Evolutionary conservation across 2,888 invertebrate genomes (phyloP), one percentile per base, ranked within the genome.

Genomic region (Drosophila siamana): DNA sequence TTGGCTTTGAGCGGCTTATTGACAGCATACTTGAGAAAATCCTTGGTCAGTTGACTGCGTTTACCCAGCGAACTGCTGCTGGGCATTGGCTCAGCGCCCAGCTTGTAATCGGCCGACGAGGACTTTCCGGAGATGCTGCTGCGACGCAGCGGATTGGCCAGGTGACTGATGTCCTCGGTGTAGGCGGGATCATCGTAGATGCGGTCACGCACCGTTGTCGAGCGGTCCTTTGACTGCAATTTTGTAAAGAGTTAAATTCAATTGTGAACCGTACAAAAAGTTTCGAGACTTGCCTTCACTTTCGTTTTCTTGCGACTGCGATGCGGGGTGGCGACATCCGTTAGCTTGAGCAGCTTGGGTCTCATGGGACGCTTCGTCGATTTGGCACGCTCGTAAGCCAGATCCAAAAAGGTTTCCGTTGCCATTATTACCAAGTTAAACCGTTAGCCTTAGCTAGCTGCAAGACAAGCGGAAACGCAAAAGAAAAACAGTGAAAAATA

Each of bases 131-230:
- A 74, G 11, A 76, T 56, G 62, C 86, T 79, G 65, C 71, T 81
- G 24, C 91, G 82, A 0, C 92, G 88, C 62, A 91, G 48, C 1
- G 92, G 92, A 57, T 91, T 90, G 9, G 92, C 92, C 71, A 92
- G 74, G 70, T 92, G 92, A 43, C 92, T 92, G 26, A 92, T 92
- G 65, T 92, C 92, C 52, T 92, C 92, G 0, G 92, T 92, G 63
- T 92, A 92, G 36, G 92, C 92, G 8, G 92, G 92, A 80, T 92
- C 92, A 74, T 92, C 92, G 43, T 90, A 91, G 68, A 92, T 92
- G 30, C 91, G 88, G 60, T 92, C 92, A 33, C 92, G 90, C n/a
- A 91, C 91, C 11, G 89, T 91, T 3, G 88, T 79, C 13, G 92
- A 90, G 26, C 92, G 90, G 67, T 92, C 92, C 73, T 91, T 92